Evolutionary conservation across 2,888 invertebrate species (phyloP).

Genomic region (Teleogryllus oceanicus): DNA sequence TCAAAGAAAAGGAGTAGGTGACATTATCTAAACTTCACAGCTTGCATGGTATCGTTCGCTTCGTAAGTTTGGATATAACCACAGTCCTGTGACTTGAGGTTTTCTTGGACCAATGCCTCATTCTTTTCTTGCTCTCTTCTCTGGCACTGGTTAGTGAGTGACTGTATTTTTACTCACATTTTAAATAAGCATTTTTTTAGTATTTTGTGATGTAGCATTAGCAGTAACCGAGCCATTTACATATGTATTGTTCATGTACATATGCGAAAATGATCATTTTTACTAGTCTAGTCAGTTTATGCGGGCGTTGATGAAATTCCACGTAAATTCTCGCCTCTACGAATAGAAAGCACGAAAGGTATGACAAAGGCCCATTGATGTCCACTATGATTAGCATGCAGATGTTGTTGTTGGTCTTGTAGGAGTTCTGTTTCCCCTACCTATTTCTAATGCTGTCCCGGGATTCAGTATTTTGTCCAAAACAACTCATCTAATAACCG

Average conservation of each 20-base stretch:
- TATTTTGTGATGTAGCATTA: not conserved
- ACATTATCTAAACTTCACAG: not conserved
- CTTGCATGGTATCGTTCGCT: conserved; percentile 19
- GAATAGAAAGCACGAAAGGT: conserved; percentile 30
- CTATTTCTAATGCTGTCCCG: not conserved
- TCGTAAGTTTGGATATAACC: conserved; percentile 3
- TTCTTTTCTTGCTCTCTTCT: conserved; percentile 20
- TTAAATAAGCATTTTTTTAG: not conserved
- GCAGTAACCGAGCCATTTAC: not conserved
- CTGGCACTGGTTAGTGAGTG: not conserved
- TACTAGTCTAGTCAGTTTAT: no score
- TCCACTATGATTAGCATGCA: conserved; percentile 22
- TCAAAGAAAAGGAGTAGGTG: conserved; percentile 88
- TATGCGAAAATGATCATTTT: not conserved
- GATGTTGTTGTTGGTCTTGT: not conserved
- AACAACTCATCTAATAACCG: no score
- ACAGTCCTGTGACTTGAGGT: not conserved
- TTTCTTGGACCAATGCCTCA: not conserved
- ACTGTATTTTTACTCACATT: not conserved
- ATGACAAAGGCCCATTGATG: conserved; percentile 38
- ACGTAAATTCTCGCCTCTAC: no score
- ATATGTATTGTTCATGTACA: not conserved
- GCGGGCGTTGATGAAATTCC: no score
- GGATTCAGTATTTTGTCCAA: no score
- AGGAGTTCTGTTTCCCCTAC: not conserved